phyloP scores from a whole-genome alignment of 2,888 invertebrate species.

The Phyto melanocephala region DNA sequence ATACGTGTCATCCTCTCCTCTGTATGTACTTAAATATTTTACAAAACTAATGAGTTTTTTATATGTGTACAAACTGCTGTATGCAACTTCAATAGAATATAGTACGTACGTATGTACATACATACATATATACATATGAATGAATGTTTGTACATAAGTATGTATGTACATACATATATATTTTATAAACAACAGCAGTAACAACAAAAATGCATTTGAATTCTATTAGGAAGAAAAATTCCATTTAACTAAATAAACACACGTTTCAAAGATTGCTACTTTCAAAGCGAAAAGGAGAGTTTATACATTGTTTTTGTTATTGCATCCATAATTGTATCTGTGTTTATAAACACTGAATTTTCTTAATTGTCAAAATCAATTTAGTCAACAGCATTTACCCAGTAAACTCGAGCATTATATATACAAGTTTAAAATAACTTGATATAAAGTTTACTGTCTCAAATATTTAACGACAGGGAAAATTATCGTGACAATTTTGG shows the following conservation, averaged over 20 bases:
- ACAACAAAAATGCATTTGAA: conserved; percentile 16
- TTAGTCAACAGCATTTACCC: not conserved
- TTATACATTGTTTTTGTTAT: not conserved
- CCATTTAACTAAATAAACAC: conserved; percentile 50
- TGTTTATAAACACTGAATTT: conserved; percentile 1
- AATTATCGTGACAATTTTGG: too few species aligned
- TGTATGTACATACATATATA: too few species aligned
- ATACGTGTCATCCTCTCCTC: conserved; percentile 2
- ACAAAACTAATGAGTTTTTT: conserved; percentile 42
- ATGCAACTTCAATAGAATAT: too few species aligned
- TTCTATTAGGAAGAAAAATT: conserved; percentile 17
- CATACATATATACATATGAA: too few species aligned
- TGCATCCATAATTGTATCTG: not conserved
- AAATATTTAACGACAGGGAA: too few species aligned
- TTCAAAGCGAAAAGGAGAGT: not conserved
- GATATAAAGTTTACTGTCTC: too few species aligned
- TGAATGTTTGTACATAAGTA: too few species aligned
- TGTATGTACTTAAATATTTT: not conserved
- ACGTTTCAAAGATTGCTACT: conserved; percentile 17
- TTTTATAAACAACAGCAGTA: not conserved
- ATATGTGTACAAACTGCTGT: too few species aligned
- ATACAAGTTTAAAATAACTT: too few species aligned
- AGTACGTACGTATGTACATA: too few species aligned
- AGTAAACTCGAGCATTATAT: not conserved
- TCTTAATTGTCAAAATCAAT: conserved; percentile 40